phyloP scores from a whole-genome alignment of 2,888 invertebrate genomes.

The Philereme vetulata region DNA sequence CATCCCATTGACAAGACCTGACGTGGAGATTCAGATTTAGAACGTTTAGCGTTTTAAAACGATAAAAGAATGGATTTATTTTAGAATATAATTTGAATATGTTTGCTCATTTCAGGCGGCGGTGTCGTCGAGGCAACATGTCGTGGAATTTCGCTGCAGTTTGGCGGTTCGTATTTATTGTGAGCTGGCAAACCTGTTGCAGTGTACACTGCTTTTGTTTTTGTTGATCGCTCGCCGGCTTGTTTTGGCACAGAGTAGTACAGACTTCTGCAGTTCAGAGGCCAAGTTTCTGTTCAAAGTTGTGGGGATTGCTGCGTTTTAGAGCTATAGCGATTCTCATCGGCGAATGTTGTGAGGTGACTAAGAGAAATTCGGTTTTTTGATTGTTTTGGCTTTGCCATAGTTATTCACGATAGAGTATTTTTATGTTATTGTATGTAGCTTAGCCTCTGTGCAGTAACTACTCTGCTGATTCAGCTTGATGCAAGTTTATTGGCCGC shows the following conservation, averaged over 20 bases:
- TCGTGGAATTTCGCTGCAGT: conserved; percentile 29
- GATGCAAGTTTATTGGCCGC: conserved; percentile 53
- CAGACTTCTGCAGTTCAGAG: conserved; percentile 21
- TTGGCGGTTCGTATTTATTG: conserved; percentile 35
- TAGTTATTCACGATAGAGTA: no score
- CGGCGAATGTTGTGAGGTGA: no score
- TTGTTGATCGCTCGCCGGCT: conserved; percentile 63
- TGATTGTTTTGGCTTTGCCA: no score
- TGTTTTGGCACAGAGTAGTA: conserved; percentile 34
- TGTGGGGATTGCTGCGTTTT: background rate
- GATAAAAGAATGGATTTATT: conserved; percentile 3
- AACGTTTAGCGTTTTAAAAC: conserved; percentile 1
- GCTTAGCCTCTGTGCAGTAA: conserved; percentile 1
- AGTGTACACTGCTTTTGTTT: conserved; percentile 59
- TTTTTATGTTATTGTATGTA: background rate
- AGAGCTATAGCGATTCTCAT: no score
- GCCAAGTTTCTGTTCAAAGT: conserved; percentile 1
- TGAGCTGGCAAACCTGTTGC: conserved; percentile 61
- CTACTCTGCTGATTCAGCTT: conserved; percentile 36
- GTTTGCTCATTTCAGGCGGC: conserved; percentile 18
- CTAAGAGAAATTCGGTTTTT: no score
- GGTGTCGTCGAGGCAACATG: conserved; percentile 9
- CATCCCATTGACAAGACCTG: background rate
- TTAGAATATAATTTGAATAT: conserved; percentile 20
- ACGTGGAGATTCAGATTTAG: background rate